phyloP scores from a whole-genome alignment of 2,888 invertebrate genomes.

The Pinctada fucata region DNA sequence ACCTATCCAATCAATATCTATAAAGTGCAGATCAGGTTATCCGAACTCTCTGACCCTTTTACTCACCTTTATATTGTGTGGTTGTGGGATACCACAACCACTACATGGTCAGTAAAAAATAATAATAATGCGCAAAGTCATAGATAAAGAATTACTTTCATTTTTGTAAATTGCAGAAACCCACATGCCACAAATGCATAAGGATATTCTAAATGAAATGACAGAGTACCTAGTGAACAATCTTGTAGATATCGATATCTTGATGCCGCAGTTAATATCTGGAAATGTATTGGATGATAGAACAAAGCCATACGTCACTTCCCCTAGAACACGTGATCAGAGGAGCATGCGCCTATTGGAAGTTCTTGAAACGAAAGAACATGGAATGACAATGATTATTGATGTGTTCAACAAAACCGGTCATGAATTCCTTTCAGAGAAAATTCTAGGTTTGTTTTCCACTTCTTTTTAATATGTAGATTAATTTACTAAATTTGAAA shows the following conservation, averaged over 20 bases:
- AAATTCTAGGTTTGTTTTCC: no score
- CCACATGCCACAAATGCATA: conserved; percentile 4
- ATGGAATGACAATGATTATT: neutral
- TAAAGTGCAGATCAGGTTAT: no score
- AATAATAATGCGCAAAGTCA: no score
- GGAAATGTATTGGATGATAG: neutral
- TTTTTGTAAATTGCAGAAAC: neutral
- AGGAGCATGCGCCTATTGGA: conserved; percentile 6
- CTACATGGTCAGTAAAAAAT: neutral
- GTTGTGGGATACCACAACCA: neutral
- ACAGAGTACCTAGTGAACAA: neutral
- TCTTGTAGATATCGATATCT: neutral
- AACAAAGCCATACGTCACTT: conserved; percentile 12
- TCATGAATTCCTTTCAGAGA: no score
- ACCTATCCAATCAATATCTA: no score
- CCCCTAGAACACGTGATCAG: conserved; percentile 14
- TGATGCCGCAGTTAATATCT: neutral
- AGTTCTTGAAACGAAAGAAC: conserved; percentile 13
- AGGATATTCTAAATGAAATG: neutral
- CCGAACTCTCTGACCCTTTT: no score
- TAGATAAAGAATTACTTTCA: no score
- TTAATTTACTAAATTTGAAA: no score
- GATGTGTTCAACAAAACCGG: no score
- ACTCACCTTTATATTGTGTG: neutral
- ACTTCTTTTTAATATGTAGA: no score